Evolutionary conservation across 1,140 invertebrate species (phyloP).

Genomic region (Caenorhabditis inopinata): DNA sequence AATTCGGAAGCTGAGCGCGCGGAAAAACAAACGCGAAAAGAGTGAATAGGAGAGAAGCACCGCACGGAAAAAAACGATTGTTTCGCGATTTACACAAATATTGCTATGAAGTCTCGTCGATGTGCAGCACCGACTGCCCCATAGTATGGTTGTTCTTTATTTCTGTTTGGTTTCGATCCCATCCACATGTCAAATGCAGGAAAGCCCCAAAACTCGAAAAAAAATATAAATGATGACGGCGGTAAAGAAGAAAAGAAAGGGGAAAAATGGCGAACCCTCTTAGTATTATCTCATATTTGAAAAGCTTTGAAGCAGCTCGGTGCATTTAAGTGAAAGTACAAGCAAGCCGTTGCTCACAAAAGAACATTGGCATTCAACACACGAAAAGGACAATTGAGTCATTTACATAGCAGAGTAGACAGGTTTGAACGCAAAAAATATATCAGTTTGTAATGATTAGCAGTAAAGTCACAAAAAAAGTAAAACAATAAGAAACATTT

Average conservation of each 20-base stretch:
- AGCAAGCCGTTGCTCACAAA: slow-evolving; percentile 12
- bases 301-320: not conserved
- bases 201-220: not conserved
- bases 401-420: not conserved
- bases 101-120: not conserved
- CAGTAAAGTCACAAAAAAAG: no score
- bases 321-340: not conserved
- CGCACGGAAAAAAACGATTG: slow-evolving; percentile 19
- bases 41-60: not conserved
- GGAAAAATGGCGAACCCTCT: not conserved
- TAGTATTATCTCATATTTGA: slow-evolving; percentile 9
- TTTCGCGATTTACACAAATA: slow-evolving; percentile 29
- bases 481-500: no score
- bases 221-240: not conserved
- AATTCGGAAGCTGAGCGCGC: slow-evolving; percentile 3
- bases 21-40: slow-evolving; percentile 21
- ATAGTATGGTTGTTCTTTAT: not conserved
- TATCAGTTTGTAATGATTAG: no score
- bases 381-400: slow-evolving; percentile 16
- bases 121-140: no score
- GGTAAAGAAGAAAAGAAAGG: slow-evolving; percentile 25
- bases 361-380: not conserved
- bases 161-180: not conserved
- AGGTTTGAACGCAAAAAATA: not conserved
- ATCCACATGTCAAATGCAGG: not conserved